A percentile compares a stretch with the other conserved stretches of the same genome.
phyloP scores from a whole-genome alignment of 92 coral and sea anemone genomes.

The Porites divaricata region DNA sequence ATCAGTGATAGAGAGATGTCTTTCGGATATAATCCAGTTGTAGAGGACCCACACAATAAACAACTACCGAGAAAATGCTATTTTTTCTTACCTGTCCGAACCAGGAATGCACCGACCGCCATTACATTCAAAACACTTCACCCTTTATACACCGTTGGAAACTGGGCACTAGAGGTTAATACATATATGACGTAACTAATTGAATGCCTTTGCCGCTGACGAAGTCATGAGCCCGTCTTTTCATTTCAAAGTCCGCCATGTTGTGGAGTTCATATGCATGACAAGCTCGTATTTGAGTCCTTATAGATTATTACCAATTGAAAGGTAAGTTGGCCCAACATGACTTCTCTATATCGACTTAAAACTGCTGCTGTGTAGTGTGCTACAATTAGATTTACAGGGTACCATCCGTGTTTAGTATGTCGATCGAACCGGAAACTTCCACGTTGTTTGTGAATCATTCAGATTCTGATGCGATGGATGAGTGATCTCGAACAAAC shows the following conservation, averaged over 20 bases:
- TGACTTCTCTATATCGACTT: neutral
- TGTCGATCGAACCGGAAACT: too few relatives aligned
- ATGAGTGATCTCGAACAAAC: too few relatives aligned
- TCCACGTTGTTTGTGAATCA: too few relatives aligned
- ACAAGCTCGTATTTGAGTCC: too few relatives aligned
- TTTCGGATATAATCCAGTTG: neutral
- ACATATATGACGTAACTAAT: neutral
- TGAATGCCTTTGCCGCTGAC: constrained; percentile 30
- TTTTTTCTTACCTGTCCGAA: constrained; percentile 16
- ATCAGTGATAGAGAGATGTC: neutral
- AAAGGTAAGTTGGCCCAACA: constrained; percentile 10
- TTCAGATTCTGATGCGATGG: too few relatives aligned
- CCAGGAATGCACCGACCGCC: constrained; percentile 30
- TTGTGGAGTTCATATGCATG: neutral
- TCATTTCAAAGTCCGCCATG: constrained; percentile 9
- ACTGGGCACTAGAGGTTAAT: constrained; percentile 45
- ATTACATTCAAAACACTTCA: neutral
- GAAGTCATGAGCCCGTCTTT: constrained; percentile 6
- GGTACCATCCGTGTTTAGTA: too few relatives aligned
- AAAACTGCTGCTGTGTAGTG: neutral
- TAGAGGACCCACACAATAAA: neutral
- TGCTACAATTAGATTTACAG: too few relatives aligned
- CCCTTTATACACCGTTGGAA: neutral
- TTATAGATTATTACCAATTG: neutral
- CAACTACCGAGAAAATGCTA: neutral